phyloP scores from a whole-genome alignment of 2,888 invertebrate species.

The Brachypalpus laphriformis region DNA sequence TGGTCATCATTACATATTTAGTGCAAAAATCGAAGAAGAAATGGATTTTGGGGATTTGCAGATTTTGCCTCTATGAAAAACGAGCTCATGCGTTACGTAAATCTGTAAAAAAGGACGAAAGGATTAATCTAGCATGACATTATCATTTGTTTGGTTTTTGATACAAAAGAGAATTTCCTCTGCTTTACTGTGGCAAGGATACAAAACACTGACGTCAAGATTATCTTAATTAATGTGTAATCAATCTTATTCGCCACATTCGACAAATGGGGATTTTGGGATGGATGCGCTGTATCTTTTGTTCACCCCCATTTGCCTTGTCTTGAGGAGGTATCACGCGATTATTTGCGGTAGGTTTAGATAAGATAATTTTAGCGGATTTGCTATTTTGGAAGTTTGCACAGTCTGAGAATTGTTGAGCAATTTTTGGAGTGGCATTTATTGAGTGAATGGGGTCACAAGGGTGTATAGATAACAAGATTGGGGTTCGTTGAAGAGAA shows the following conservation, averaged over 20 bases:
- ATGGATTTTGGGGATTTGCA: conserved; percentile 1
- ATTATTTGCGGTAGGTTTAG: conserved; percentile 6
- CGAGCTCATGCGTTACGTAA: not conserved
- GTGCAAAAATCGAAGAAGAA: conserved; percentile 1
- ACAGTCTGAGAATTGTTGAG: not conserved
- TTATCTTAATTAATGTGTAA: conserved; percentile 62
- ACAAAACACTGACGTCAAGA: conserved; percentile 33
- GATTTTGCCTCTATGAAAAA: not conserved
- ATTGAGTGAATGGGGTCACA: not conserved
- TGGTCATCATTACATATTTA: conserved; percentile 42
- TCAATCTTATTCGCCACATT: conserved; percentile 59
- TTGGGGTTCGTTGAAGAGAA: not conserved
- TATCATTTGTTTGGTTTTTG: conserved; percentile 30
- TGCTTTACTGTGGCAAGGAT: not conserved
- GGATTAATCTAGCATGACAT: conserved; percentile 35
- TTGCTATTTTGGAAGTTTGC: not conserved
- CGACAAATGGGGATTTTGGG: conserved; percentile 42
- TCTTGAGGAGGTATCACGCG: not conserved
- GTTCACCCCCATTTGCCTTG: too few relatives aligned
- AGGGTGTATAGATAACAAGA: not conserved
- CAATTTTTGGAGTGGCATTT: not conserved
- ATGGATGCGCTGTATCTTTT: not conserved
- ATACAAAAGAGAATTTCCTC: not conserved
- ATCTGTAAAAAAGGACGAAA: conserved; percentile 13
- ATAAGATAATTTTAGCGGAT: not conserved